Percentiles rank a stretch among this genome's conserved stretches.
phyloP scores from a whole-genome alignment of 2,888 invertebrate species.

The Cerastis rubricosa region DNA sequence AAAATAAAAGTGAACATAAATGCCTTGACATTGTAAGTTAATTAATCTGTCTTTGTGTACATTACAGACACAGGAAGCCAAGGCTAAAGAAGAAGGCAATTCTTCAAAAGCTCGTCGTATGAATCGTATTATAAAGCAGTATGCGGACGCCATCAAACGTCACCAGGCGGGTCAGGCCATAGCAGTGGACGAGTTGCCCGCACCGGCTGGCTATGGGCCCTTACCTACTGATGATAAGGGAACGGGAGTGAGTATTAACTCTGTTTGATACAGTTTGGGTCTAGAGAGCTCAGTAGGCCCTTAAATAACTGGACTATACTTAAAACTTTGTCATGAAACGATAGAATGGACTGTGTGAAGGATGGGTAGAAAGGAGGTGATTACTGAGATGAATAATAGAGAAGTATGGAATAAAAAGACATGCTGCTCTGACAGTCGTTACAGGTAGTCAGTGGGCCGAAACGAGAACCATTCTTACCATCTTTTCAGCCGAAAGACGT shows the following conservation, averaged over 20 bases:
- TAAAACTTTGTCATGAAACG: background rate
- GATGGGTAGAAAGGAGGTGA: no score
- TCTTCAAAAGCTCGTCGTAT: slow-evolving; percentile 96
- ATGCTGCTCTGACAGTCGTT: no score
- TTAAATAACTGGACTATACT: background rate
- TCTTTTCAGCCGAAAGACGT: no score
- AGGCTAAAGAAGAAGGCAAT: slow-evolving; percentile 95
- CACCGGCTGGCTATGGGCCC: slow-evolving; percentile 95
- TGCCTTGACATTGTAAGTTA: background rate
- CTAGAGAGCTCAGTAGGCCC: background rate
- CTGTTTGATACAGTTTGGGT: background rate
- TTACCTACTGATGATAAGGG: slow-evolving; percentile 83
- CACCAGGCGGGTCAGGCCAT: slow-evolving; percentile 94
- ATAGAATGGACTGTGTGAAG: no score
- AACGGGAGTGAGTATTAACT: slow-evolving; percentile 61
- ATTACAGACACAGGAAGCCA: slow-evolving; percentile 92
- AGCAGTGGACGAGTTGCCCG: slow-evolving; percentile 95
- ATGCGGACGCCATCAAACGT: slow-evolving; percentile 95
- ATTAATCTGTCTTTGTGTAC: slow-evolving; percentile 1
- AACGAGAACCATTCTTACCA: background rate
- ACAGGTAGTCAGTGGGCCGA: no score
- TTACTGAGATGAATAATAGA: no score
- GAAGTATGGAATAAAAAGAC: no score
- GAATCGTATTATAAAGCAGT: slow-evolving; percentile 98
- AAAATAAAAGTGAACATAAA: background rate